Percentiles rank a stretch among this genome's conserved stretches.
Evolutionary conservation across 2,113 vertebrate species (phyloP).

Genomic region (Scytalopus superciliaris): DNA sequence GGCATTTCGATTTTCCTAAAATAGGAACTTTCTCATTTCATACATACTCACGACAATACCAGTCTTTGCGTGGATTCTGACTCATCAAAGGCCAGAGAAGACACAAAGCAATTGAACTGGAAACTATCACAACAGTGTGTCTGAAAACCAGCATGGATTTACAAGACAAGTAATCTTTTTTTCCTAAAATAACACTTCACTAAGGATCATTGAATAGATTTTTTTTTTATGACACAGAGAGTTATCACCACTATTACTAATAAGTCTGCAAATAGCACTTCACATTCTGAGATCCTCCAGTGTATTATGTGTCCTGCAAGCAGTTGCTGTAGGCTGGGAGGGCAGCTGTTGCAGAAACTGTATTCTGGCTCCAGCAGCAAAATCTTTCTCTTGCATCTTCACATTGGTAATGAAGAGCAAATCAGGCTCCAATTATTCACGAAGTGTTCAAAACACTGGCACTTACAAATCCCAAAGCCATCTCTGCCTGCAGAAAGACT

Average conservation of each 20-base stretch:
- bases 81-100: not conserved
- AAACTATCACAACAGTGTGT: not conserved
- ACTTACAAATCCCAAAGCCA: not conserved
- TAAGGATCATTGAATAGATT: not conserved
- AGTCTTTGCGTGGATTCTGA: not conserved
- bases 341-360: not conserved
- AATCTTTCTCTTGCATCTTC: not conserved
- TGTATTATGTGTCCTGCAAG: not conserved
- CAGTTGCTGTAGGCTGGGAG: not conserved
- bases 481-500: not conserved
- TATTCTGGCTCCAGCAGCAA: not conserved
- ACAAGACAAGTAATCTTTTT: not conserved
- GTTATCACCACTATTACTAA: not conserved
- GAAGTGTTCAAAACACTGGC: not conserved
- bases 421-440: not conserved
- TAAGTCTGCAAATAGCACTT: not conserved
- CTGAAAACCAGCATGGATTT: not conserved
- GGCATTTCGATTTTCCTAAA: not conserved
- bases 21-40: not conserved
- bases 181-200: not conserved
- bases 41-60: not conserved
- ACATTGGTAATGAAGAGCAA: not conserved
- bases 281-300: not conserved
- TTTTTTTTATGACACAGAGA: not conserved
- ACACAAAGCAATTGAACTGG: not conserved